A percentile compares a stretch with the other conserved stretches of the same genome.
Evolutionary conservation across 2,113 vertebrate genomes (phyloP).

Genomic region (Calypte anna): DNA sequence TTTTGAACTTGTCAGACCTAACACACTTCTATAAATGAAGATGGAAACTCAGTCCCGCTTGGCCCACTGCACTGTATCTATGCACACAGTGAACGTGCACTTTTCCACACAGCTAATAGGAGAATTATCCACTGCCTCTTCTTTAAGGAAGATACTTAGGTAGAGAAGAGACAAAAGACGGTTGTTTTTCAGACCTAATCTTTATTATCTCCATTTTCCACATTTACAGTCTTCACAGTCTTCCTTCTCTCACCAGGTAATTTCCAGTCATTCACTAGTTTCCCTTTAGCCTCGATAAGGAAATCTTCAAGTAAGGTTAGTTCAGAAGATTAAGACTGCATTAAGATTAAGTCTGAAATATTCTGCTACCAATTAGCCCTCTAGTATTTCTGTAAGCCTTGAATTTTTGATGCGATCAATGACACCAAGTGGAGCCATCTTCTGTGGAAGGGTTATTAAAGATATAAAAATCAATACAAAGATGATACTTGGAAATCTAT

Average conservation of each 20-base stretch:
- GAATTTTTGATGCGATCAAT: slow-evolving; percentile 89
- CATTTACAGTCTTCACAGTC: neutral
- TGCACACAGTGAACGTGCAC: neutral
- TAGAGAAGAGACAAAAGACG: neutral
- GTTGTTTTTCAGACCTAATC: slow-evolving; percentile 8
- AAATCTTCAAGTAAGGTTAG: slow-evolving; percentile 77
- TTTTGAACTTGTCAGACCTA: neutral
- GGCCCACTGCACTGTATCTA: neutral
- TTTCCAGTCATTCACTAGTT: slow-evolving; percentile 62
- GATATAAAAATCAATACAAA: slow-evolving; percentile 88
- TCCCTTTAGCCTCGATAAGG: slow-evolving; percentile 53
- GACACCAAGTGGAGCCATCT: slow-evolving; percentile 84
- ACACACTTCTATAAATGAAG: neutral
- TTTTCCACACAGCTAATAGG: neutral
- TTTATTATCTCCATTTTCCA: slow-evolving; percentile 16
- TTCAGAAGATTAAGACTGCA: slow-evolving; percentile 80
- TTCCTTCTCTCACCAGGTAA: slow-evolving; percentile 57
- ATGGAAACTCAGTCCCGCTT: neutral
- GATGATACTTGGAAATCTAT: slow-evolving; percentile 87
- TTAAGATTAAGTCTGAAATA: slow-evolving; percentile 82
- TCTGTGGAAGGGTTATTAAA: slow-evolving; percentile 86
- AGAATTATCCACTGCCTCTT: neutral
- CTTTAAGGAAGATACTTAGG: neutral
- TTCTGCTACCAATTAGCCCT: slow-evolving; percentile 84
- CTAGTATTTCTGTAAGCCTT: slow-evolving; percentile 86